Percentiles rank a stretch among this genome's conserved stretches.
Conservation (phyloP, 2,113 vertebrate species). For the Myotis brandtii region DNA sequence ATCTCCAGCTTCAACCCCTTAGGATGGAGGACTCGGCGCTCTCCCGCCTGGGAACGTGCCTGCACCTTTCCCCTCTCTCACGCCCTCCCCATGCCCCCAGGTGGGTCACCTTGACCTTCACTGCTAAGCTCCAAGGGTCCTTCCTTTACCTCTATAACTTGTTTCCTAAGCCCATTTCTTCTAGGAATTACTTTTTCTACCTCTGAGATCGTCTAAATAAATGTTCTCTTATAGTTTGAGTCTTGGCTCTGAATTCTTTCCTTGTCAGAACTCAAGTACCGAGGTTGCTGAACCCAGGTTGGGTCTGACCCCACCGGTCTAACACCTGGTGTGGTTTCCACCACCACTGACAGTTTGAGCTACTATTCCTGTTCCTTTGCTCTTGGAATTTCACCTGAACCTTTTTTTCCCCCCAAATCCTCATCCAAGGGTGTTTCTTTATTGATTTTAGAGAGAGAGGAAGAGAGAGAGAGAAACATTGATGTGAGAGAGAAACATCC, state of each 20-base stretch:
- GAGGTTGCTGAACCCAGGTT: not conserved
- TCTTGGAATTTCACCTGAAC: constrained; percentile 66
- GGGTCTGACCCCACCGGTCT: not conserved
- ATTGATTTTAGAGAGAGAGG: not conserved
- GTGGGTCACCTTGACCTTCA: not conserved
- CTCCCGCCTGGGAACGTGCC: no score
- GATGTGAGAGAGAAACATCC: not conserved
- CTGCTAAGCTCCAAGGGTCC: not conserved
- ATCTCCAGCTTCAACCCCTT: not conserved
- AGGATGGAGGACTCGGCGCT: not conserved
- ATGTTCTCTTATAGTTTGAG: not conserved
- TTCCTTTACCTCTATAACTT: not conserved
- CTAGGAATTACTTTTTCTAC: not conserved
- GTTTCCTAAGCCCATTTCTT: not conserved
- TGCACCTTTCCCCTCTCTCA: no score
- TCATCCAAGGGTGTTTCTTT: not conserved
- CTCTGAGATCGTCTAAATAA: not conserved
- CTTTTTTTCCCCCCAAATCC: not conserved
- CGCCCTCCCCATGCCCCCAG: not conserved
- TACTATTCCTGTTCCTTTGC: not conserved
- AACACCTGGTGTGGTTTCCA: not conserved
- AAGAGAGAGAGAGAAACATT: not conserved
- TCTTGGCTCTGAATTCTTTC: not conserved
- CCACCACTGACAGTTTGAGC: not conserved
- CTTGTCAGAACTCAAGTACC: not conserved